These are phyloP conservation scores for Potamarius usumacintae DNA, from an alignment of 2,113 vertebrate genomes.

Conservation along the genomic window DNA sequence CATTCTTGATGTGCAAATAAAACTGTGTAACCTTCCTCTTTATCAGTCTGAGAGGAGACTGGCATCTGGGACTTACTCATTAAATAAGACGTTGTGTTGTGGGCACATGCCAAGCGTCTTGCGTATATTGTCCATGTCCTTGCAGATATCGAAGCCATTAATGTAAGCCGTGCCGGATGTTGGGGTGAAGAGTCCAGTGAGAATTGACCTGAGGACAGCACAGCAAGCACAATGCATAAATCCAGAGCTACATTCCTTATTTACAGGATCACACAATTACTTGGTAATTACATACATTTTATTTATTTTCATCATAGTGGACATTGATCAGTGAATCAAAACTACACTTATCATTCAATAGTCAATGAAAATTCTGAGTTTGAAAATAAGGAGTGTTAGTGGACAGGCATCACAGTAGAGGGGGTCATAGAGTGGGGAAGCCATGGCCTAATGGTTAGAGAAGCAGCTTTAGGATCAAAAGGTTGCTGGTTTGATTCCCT, in stretches of 20 bases:
- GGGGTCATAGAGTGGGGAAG: no score
- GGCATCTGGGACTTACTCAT: conserved; percentile 80
- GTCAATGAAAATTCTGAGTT: background rate
- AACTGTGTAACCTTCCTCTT: background rate
- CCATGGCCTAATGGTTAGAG: no score
- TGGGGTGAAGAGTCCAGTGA: conserved; percentile 94
- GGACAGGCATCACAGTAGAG: background rate
- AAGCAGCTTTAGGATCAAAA: no score
- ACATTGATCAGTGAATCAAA: background rate
- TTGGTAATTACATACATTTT: background rate
- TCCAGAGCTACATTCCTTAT: background rate
- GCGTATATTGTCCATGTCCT: conserved; percentile 85
- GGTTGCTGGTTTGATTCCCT: no score
- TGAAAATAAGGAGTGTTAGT: background rate
- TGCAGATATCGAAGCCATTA: conserved; percentile 88
- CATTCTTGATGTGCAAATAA: background rate
- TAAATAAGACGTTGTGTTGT: conserved; percentile 95
- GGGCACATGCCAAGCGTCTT: conserved; percentile 94
- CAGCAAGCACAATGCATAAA: background rate
- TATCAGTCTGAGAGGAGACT: background rate
- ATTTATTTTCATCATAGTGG: background rate
- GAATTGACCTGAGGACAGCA: conserved; percentile 83
- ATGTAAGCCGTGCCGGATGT: conserved; percentile 92
- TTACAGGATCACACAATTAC: no score
- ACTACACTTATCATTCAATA: background rate